A percentile compares a stretch with the other conserved stretches of the same genome.
Conservation (phyloP, 2,797 vertebrate genomes). For the Phyllotis vaccarum region DNA sequence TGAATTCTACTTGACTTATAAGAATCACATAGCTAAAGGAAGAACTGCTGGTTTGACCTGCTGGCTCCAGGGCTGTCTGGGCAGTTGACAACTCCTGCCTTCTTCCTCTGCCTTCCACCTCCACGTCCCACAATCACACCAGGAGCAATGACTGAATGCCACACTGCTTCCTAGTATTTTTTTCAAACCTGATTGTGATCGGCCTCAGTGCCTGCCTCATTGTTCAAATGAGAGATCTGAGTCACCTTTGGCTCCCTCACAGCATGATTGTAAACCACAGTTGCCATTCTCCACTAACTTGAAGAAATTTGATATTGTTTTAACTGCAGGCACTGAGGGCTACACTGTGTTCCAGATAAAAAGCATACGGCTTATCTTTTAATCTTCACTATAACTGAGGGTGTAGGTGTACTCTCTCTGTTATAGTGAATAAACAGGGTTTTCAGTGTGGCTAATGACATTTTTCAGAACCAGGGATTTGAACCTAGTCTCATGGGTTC, state of each 20-base stretch:
- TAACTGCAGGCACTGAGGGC: background rate
- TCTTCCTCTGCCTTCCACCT: background rate
- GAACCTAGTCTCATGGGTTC: background rate
- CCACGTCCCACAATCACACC: background rate
- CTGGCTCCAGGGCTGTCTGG: background rate
- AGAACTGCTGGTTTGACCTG: background rate
- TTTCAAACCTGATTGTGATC: background rate
- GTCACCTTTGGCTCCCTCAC: background rate
- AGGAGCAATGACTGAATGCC: background rate
- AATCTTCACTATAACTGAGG: background rate
- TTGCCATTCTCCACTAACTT: background rate
- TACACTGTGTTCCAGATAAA: background rate
- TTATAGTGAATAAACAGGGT: background rate
- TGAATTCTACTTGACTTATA: background rate
- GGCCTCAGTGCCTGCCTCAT: background rate
- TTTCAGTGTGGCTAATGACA: background rate
- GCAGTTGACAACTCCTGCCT: background rate
- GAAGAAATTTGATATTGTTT: background rate
- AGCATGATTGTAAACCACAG: background rate
- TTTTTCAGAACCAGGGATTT: constrained; percentile 22
- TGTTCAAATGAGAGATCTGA: constrained; percentile 23
- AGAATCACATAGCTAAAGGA: background rate
- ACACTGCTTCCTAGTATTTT: background rate
- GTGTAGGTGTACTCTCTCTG: background rate
- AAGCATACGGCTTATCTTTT: background rate